Conservation (phyloP, 2,888 invertebrate species). For the Microctonus hyperodae region DNA sequence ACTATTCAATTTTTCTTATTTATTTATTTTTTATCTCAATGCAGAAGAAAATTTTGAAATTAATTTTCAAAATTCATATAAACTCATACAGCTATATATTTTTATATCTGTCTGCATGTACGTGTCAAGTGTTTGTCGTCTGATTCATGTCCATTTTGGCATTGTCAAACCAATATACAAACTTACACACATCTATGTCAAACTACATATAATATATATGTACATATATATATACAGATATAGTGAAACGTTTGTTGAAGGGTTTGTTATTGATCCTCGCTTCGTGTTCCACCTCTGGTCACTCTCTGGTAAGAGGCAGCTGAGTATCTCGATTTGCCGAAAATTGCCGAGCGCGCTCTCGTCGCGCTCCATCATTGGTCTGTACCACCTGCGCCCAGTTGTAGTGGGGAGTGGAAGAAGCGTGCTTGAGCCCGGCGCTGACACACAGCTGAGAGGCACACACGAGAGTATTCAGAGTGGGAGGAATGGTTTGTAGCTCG, state of each 20-base stretch:
- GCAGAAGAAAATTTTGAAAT: background rate
- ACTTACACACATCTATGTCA: background rate
- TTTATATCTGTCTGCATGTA: background rate
- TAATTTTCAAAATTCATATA: background rate
- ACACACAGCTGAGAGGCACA: slow-evolving; percentile 5
- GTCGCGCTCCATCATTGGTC: background rate
- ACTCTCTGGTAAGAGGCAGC: slow-evolving; percentile 23
- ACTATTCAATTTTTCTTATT: background rate
- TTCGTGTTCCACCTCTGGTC: slow-evolving; percentile 29
- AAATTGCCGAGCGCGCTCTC: slow-evolving; percentile 13
- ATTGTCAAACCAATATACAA: background rate
- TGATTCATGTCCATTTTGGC: background rate
- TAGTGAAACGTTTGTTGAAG: slow-evolving; percentile 29
- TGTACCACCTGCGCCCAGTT: background rate
- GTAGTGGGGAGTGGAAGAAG: background rate
- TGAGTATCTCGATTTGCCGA: slow-evolving; percentile 8
- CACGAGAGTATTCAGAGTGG: too few species aligned
- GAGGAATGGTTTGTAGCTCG: too few species aligned
- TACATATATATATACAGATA: background rate
- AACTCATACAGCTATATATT: background rate
- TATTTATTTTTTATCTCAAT: too few species aligned
- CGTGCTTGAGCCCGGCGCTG: slow-evolving; percentile 20
- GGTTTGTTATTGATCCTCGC: slow-evolving; percentile 54
- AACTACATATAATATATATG: background rate
- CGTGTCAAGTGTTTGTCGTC: background rate